A percentile compares a stretch with the other conserved stretches of the same genome.
Conservation (phyloP, 2,113 vertebrate species). For the Galeopterus variegatus region DNA sequence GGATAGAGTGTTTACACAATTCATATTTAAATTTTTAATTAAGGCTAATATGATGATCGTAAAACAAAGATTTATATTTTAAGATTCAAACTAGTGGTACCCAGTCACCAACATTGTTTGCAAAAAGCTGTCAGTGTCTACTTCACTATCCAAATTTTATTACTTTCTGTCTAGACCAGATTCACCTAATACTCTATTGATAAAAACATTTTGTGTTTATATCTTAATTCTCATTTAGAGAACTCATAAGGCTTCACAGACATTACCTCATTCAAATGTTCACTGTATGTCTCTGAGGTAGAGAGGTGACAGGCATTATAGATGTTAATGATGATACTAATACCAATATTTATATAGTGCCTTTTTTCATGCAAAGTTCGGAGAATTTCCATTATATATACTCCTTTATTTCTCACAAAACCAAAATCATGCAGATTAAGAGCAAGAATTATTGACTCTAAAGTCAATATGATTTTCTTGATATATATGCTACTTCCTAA, state of each 20-base stretch:
- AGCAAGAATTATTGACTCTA: neutral
- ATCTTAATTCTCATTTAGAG: slow-evolving; percentile 58
- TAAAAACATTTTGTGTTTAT: slow-evolving; percentile 71
- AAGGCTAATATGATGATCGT: neutral
- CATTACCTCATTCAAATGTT: slow-evolving; percentile 76
- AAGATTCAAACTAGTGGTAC: neutral
- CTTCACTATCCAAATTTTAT: slow-evolving; percentile 47
- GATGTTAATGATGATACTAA: slow-evolving; percentile 62
- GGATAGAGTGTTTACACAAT: neutral
- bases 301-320: slow-evolving; percentile 42
- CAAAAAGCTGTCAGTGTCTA: neutral
- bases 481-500: neutral
- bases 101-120: neutral
- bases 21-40: slow-evolving; percentile 28
- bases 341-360: slow-evolving; percentile 19
- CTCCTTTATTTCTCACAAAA: slow-evolving; percentile 8
- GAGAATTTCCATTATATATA: neutral
- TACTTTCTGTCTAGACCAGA: slow-evolving; percentile 73
- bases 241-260: slow-evolving; percentile 61
- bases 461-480: neutral
- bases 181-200: slow-evolving; percentile 66
- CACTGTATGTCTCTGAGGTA: slow-evolving; percentile 48
- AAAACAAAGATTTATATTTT: slow-evolving; percentile 17
- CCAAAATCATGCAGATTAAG: neutral
- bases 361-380: neutral